Conservation (phyloP, 2,797 vertebrate genomes). For the Tragopan temminckii region DNA sequence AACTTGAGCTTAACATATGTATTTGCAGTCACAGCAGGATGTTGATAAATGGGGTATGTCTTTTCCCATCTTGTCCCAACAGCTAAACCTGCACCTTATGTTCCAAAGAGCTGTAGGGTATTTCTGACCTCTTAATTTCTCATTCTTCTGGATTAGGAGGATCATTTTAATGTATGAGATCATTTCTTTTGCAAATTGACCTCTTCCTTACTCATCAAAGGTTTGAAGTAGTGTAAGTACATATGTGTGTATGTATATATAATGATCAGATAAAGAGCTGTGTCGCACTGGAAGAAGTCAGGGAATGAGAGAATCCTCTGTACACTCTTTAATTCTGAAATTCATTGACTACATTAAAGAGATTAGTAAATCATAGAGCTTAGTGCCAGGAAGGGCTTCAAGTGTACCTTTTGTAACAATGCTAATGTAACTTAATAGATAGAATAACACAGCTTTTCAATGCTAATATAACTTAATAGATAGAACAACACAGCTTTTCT, state of each 20-base stretch:
- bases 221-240: not conserved
- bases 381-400: conserved; percentile 32
- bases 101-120: not conserved
- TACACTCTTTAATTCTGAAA: conserved; percentile 8
- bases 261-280: not conserved
- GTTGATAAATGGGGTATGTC: not conserved
- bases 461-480: conserved; percentile 52
- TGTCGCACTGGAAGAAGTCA: not conserved
- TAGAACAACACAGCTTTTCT: not conserved
- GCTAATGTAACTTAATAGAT: conserved; percentile 51
- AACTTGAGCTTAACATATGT: not conserved
- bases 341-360: conserved; percentile 27
- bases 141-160: not conserved
- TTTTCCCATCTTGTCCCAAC: not conserved
- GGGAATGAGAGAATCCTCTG: not conserved
- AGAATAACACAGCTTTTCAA: not conserved
- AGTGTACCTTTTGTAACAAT: conserved; percentile 15
- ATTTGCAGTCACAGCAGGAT: not conserved
- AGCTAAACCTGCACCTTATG: not conserved
- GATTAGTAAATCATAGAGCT: conserved; percentile 18
- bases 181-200: not conserved
- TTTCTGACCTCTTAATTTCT: not conserved
- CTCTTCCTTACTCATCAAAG: not conserved
- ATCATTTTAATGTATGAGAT: not conserved
- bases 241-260: not conserved